Evolutionary conservation across 2,888 invertebrate genomes (phyloP), one percentile per base, ranked within the genome.

Genomic region (Tuberolachnus salignus): DNA sequence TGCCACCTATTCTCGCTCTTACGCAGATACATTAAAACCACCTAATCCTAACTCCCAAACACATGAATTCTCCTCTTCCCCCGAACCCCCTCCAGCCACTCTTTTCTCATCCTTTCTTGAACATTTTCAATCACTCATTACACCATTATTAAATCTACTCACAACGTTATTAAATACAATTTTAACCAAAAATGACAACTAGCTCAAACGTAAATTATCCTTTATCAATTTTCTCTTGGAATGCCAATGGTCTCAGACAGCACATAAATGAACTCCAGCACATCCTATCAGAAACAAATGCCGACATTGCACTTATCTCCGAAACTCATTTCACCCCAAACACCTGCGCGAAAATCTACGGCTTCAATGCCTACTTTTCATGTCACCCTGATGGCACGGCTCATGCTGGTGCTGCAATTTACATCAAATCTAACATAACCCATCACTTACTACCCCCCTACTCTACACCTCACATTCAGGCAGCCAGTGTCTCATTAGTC

Each of bases 211-310:
- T n/a, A n/a, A n/a, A n/a, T n/a, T n/a, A n/a, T n/a, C n/a, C n/a
- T n/a, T n/a, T n/a, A n/a, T n/a, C n/a, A n/a, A n/a, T n/a, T n/a
- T n/a, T n/a, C n/a, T n/a, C n/a, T n/a, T n/a, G n/a, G n/a, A n/a
- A n/a, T n/a, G n/a, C n/a, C n/a, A n/a, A n/a, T n/a, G n/a, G n/a
- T n/a, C n/a, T n/a, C 44, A 57, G 42, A 57, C 21, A 57, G 21
- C 70, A 70, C 57, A 14, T 55, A 57, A 16, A 44, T 9, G 57
- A 70, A 14, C 70, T 70, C 13, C 70, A 70, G 53, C 42, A 55
- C 21, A 44, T 70, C 51, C 53, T 70, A 42, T 3, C 11, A 10
- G 42, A 70, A 34, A 70, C 26, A 55, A 70, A 70, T 21, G 1
- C 19, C 34, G 70, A 70, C 19, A 70, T 70, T 34, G 70, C 42